Evolutionary conservation across 2,797 vertebrate genomes (phyloP), one percentile per base, ranked within the genome.

Genomic region (Sebastes trivittatus): DNA sequence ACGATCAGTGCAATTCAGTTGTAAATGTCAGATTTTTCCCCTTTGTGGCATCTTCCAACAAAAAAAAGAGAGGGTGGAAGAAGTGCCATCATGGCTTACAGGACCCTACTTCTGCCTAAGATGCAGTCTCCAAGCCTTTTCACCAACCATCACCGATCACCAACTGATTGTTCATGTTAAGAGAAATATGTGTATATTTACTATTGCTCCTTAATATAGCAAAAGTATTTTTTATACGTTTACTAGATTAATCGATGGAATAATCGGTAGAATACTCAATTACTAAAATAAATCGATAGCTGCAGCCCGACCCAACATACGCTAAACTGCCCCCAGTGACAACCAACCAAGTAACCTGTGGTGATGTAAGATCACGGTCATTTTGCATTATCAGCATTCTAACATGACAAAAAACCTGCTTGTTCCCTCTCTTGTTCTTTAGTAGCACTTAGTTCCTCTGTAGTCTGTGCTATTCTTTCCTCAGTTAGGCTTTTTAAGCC

Each of bases 351-450:
- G 25, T 18, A 23, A 20, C 3, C 5, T 27, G 25, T 32, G 34
- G 4, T 75, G 27, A n/a, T 8, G 16, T 83, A 46, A 30, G 30
- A 69, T 65, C 13, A 8, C 6, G 16, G n/a, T 36, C 20, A 70
- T 69, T 81, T 66, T 69, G 27, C 20, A 42, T 29, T 6, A 74
- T 78, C 75, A 79, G 62, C 25, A 66, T 9, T n/a, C 32, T 23
- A 59, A 78, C 46, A 58, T 58, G 58, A 60, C 62, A 66, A 81
- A 59, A 42, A 30, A 0, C 5, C 23, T n/a, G 22, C 71, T 74
- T 46, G 65, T 80, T 81, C 60, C 30, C 25, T 42, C n/a, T 65
- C 22, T 58, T 38, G 25, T 49, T 80, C 67, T 69, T 75, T 2
- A 32, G 56, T n/a, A 82, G 46, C 59, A 38, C 71, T 66, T 38